Evolutionary conservation across 2,113 vertebrate genomes (phyloP), one percentile per base, ranked within the genome.

Genomic region (Cyprinodon tularosa): DNA sequence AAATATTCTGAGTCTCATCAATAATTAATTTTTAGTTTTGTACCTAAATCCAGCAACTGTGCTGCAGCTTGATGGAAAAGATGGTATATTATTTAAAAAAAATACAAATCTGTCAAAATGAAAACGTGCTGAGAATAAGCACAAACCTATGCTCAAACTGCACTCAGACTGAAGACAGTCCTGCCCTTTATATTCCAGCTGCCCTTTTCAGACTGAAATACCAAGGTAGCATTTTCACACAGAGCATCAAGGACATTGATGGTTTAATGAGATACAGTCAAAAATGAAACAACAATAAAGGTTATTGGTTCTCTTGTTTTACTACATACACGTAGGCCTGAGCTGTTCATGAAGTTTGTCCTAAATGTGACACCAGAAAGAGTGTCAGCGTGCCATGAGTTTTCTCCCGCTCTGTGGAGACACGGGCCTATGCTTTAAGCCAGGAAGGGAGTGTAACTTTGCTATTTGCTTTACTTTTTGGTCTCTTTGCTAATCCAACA

Each of bases 131-230:
- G 57, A 64, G 39, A 70, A 57, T 6, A 10, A 36, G 29, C 59
- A 62, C 39, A 68, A 37, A 57, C 6, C 17, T 59, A 71, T 60
- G 59, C 47, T 63, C 37, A 1, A 40, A 72, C 3, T 0, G 71
- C 64, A n/a, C 15, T 61, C 68, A 70, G 70, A 60, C 9, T 47
- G 7, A 29, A 29, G 60, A 68, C 17, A 36, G 59, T 17, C 3
- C 4, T 83, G 61, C 37, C 74, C 77, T 85, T 73, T 81, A 65
- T 81, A 64, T 75, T 59, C 57, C 62, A 17, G 62, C 73, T 9
- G 22, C 36, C 69, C 82, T 78, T 83, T 86, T 82, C 71, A 77
- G 60, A 48, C 70, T 48, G 57, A 84, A 85, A 83, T 84, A 82
- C 68, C 73, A 80, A 65, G 50, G 73, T 61, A 69, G 66, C 80